phyloP scores from a whole-genome alignment of 1,140 invertebrate species.

The Aphaenogaster ashmeadi region DNA sequence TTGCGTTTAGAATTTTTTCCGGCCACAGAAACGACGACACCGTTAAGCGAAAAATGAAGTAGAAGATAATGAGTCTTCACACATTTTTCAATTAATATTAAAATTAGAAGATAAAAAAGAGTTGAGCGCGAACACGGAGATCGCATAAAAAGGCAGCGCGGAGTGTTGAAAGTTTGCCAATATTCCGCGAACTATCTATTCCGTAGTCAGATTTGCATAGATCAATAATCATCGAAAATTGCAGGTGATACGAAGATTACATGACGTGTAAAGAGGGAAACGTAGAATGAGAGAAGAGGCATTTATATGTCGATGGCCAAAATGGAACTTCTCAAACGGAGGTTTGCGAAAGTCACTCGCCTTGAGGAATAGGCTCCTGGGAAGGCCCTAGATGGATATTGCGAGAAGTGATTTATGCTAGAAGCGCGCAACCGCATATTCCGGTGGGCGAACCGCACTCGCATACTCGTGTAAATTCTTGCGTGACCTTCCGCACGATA shows the following conservation, averaged over 20 bases:
- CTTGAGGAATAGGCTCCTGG: constrained; percentile 73
- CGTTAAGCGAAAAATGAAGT: background rate
- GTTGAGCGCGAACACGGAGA: background rate
- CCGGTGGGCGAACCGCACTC: constrained; percentile 76
- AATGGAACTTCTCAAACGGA: constrained; percentile 53
- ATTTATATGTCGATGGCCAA: constrained; percentile 49
- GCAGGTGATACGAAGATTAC: constrained; percentile 37
- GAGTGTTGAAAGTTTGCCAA: constrained; percentile 35
- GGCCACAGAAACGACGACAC: background rate
- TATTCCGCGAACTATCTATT: constrained; percentile 30
- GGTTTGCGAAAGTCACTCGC: constrained; percentile 77
- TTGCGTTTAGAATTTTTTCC: constrained; percentile 7
- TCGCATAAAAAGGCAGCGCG: background rate
- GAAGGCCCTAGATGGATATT: constrained; percentile 83
- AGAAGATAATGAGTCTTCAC: background rate
- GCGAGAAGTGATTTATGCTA: constrained; percentile 85
- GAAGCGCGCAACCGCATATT: constrained; percentile 83
- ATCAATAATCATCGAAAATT: constrained; percentile 27
- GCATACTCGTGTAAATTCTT: constrained; percentile 56
- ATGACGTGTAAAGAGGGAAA: background rate
- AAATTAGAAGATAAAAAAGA: constrained; percentile 11
- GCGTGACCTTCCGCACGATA: constrained; percentile 56
- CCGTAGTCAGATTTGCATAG: background rate
- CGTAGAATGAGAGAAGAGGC: constrained; percentile 2
- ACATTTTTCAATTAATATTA: constrained; percentile 43